A percentile compares a stretch with the other conserved stretches of the same genome.
These are phyloP conservation scores for Alviniconcha marisindica DNA, from an alignment of 1,140 invertebrate genomes.

Conservation along the genomic window DNA sequence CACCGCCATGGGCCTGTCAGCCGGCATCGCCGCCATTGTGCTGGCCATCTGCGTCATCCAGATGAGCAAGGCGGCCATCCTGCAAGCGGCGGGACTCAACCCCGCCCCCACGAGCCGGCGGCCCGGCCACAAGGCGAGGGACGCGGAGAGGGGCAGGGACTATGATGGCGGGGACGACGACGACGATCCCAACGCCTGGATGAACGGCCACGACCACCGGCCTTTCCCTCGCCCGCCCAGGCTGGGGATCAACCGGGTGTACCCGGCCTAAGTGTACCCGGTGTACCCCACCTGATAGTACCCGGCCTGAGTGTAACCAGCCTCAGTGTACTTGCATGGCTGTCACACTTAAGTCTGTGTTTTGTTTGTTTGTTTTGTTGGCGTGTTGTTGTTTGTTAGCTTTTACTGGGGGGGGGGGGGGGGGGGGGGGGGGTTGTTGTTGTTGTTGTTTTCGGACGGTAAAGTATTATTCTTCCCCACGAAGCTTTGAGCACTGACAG, in stretches of 20 bases:
- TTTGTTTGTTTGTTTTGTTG: no score
- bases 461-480: no score
- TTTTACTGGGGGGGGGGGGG: no score
- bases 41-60: constrained; percentile 33
- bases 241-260: constrained; percentile 17
- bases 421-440: no score
- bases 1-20: constrained; percentile 8
- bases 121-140: not conserved
- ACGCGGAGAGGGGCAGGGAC: not conserved
- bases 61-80: not conserved
- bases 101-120: not conserved
- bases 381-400: no score
- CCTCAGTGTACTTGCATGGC: no score
- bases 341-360: no score
- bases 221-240: constrained; percentile 10
- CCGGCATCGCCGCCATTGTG: not conserved
- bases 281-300: not conserved
- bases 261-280: not conserved
- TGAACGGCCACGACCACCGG: not conserved
- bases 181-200: no score
- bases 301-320: no score
- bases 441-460: no score
- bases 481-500: no score
- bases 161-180: not conserved
- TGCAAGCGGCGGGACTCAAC: not conserved